A percentile compares a stretch with the other conserved stretches of the same genome.
Evolutionary conservation across 2,113 vertebrate species (phyloP).

Genomic region (Xiphias gladius): DNA sequence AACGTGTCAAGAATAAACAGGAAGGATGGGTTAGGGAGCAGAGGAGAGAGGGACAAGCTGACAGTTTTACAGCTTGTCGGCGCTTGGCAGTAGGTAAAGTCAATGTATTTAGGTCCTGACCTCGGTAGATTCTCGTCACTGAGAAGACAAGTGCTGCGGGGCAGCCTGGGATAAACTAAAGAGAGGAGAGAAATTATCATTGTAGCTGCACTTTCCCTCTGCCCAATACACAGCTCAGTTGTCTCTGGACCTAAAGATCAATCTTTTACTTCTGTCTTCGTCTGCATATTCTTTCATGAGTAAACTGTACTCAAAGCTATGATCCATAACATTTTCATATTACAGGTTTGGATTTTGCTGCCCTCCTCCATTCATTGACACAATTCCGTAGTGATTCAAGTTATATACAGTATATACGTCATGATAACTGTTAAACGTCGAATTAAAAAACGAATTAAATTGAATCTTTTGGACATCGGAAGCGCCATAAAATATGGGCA

Average conservation of each 20-base stretch:
- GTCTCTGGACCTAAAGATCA: slow-evolving; percentile 45
- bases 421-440: neutral
- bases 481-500: neutral
- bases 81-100: slow-evolving; percentile 62
- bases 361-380: neutral
- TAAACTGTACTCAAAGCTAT: slow-evolving; percentile 16
- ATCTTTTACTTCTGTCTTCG: slow-evolving; percentile 40
- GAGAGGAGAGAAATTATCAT: slow-evolving; percentile 58
- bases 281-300: slow-evolving; percentile 24
- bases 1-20: slow-evolving; percentile 43
- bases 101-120: slow-evolving; percentile 71
- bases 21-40: slow-evolving; percentile 20
- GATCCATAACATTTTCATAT: slow-evolving; percentile 19
- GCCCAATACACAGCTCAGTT: slow-evolving; percentile 9
- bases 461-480: too few relatives aligned
- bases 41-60: slow-evolving; percentile 53
- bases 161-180: slow-evolving; percentile 55
- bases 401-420: neutral
- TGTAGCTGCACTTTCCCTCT: slow-evolving; percentile 44
- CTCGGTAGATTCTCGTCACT: slow-evolving; percentile 67
- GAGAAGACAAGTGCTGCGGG: slow-evolving; percentile 71
- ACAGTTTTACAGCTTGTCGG: slow-evolving; percentile 73
- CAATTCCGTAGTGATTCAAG: neutral
- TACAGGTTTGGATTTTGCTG: slow-evolving; percentile 22
- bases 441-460: too few relatives aligned